phyloP scores from a whole-genome alignment of 2,888 invertebrate genomes.

The Allygus modestus region DNA sequence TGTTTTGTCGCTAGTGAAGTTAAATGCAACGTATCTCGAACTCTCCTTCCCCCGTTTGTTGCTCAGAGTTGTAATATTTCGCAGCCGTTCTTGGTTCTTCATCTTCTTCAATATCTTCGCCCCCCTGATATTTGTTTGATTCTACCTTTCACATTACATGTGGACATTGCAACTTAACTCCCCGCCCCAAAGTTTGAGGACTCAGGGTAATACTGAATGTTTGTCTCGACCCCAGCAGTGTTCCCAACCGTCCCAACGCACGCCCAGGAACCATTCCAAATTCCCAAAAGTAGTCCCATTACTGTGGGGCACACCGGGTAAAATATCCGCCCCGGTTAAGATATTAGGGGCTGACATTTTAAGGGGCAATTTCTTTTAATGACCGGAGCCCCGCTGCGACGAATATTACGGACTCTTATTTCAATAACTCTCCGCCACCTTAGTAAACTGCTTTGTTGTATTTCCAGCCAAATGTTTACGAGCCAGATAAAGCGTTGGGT shows the following conservation, averaged over 20 bases:
- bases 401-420: conserved; percentile 46
- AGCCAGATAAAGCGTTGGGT: neutral
- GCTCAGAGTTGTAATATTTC: too few relatives aligned
- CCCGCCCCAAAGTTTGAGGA: too few relatives aligned
- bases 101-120: too few relatives aligned
- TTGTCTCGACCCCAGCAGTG: neutral
- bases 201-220: too few relatives aligned
- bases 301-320: conserved; percentile 16
- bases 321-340: conserved; percentile 48
- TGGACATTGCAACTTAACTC: too few relatives aligned
- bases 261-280: conserved; percentile 42
- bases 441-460: conserved; percentile 28
- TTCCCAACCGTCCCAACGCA: neutral
- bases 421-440: conserved; percentile 53
- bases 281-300: conserved; percentile 51
- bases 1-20: too few relatives aligned
- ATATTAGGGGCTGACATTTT: conserved; percentile 60
- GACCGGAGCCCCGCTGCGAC: conserved; percentile 34
- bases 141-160: too few relatives aligned
- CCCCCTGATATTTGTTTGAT: too few relatives aligned
- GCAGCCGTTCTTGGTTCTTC: too few relatives aligned
- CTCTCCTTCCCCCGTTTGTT: too few relatives aligned
- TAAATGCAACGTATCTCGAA: too few relatives aligned
- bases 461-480: conserved; percentile 15
- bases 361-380: conserved; percentile 56